Evolutionary conservation across 2,888 invertebrate genomes (phyloP).

Genomic region (Lymantria monacha): DNA sequence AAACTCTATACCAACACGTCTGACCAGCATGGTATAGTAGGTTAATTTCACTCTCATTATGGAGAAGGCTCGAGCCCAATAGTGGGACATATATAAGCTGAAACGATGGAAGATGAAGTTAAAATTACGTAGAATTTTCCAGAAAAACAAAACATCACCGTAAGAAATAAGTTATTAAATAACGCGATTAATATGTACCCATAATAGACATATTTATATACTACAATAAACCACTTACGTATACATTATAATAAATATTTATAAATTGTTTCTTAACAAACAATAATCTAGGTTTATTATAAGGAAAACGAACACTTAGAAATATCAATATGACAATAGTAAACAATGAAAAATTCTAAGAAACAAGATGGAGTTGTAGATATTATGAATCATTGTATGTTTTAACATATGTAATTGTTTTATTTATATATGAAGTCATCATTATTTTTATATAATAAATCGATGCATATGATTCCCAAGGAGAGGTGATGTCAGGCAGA

Average conservation of each 20-base stretch:
- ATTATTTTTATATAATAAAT: slow-evolving; percentile 2
- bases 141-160: too few species aligned
- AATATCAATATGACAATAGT: background rate
- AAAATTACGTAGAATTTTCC: too few species aligned
- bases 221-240: background rate
- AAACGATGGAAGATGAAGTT: too few species aligned
- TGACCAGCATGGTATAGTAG: too few species aligned
- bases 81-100: too few species aligned
- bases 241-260: background rate
- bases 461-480: background rate
- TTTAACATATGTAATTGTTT: slow-evolving; percentile 14
- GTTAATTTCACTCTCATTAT: too few species aligned
- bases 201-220: background rate
- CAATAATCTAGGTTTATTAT: slow-evolving; percentile 1
- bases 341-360: background rate
- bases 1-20: too few species aligned
- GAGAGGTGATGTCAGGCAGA: too few species aligned
- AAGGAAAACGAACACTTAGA: background rate
- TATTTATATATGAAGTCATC: slow-evolving; percentile 13
- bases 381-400: slow-evolving; percentile 22
- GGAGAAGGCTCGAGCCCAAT: too few species aligned
- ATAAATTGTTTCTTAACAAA: background rate
- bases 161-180: too few species aligned
- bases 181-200: too few species aligned
- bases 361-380: slow-evolving; percentile 7